Base-by-base conservation (phyloP, 2,797 vertebrate species). In the Holocentrus rufus region DNA sequence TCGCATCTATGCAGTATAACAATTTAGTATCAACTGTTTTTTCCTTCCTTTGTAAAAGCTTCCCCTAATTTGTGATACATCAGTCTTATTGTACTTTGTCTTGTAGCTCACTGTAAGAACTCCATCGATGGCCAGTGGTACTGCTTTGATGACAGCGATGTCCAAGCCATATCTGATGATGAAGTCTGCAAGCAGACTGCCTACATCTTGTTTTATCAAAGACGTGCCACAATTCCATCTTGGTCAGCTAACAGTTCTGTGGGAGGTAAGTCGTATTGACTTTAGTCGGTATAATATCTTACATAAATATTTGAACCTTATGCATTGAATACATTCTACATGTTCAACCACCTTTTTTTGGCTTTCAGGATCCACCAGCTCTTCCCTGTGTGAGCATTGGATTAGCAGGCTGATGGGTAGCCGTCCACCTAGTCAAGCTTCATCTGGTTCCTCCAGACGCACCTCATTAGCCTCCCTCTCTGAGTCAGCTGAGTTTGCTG, bases 181-280 rank as follows among this genome's bases (percentile, higher is more conserved):
- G 96, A 97, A 1, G 96, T 99, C 36, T 99, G 97, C 91, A 97
- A 97, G 71, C 96, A 95, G 90, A 96, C 92, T 0, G 98, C 95
- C 5, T 99, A 99, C 81, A 99, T 99, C 91, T 89, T 99, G 61
- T 99, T 99, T 90, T 99, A 98, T 89, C 98, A 99, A 91, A 92
- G 98, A 69, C 95, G 97, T 53, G 96, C 97, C 13, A 95, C 96
- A 0, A 95, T 99, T 76, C 98, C 98, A 0, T 97, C 96, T 0
- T 99, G 98, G 98, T 99, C 97, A 0, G 98, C 98, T 61, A 99
- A 99, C 92, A 99, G 98, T 80, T 99, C 98, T 0, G 95, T 98
- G 68, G 98, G 97, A 93, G 98, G 98, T 98, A 86, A 87, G 74
- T 13, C 27, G 44, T 11, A 20, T 8, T 36, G 44, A 15, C 44